These are phyloP conservation scores for Poecile atricapillus DNA, from an alignment of 2,113 vertebrate species.

Conservation along the genomic window DNA sequence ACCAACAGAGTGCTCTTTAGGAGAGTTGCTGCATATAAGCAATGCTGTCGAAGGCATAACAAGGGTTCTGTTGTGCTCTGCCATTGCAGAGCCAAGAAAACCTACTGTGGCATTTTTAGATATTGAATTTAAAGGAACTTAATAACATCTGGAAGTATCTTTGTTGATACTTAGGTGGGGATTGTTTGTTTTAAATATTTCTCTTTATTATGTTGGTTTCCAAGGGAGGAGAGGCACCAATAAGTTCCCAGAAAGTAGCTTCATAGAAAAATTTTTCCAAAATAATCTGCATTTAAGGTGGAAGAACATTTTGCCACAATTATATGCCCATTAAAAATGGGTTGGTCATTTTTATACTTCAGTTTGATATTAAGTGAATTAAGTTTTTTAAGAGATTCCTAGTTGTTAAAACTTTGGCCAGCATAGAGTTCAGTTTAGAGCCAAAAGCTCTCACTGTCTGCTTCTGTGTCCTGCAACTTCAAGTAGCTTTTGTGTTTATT, in stretches of 20 bases:
- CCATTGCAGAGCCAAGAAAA: slow-evolving; percentile 49
- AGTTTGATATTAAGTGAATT: background rate
- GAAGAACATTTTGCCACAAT: background rate
- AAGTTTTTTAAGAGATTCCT: background rate
- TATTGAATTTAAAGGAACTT: slow-evolving; percentile 44
- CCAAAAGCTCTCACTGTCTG: background rate
- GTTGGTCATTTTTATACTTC: background rate
- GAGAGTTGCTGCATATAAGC: slow-evolving; percentile 48
- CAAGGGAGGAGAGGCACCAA: background rate
- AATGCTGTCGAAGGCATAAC: background rate
- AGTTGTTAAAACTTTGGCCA: background rate
- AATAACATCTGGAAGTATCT: background rate
- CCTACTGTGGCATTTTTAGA: slow-evolving; percentile 20
- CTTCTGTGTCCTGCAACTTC: background rate
- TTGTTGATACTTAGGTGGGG: background rate
- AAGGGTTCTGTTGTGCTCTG: slow-evolving; percentile 58
- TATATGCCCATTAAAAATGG: background rate
- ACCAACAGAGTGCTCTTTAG: slow-evolving; percentile 63
- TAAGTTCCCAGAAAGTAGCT: background rate
- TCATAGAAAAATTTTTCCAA: background rate
- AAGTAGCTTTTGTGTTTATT: background rate
- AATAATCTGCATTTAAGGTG: background rate
- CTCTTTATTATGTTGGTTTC: background rate
- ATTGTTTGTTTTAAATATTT: background rate
- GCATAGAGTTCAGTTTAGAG: background rate